Evolutionary conservation across 2,888 invertebrate genomes (phyloP), one percentile per base, ranked within the genome.

Genomic region (Ceriagrion tenellum): DNA sequence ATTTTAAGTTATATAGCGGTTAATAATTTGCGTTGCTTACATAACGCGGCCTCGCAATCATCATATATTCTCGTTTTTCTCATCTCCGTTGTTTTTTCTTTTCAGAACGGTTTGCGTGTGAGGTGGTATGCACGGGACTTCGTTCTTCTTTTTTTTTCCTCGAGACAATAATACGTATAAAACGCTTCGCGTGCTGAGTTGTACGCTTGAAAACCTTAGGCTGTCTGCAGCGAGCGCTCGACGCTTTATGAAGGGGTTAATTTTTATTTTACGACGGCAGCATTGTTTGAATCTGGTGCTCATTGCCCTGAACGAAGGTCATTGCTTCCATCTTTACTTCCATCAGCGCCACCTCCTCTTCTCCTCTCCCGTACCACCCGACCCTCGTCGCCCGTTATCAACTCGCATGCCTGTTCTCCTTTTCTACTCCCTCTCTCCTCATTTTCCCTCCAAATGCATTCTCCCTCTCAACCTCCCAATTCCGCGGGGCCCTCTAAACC

Each of bases 201-300:
- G 4, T n/a, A 23, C 69, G 23, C 69, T 69, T 3, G 69, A 23
- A 59, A 69, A 69, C 26, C 69, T 69, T 69, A 26, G 26, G 69
- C 69, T 69, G 69, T 69, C 69, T 69, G 69, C 69, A 26, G 69
- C 69, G 10, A 69, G n/a, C 26, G 69, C 69, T 69, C 69, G 8
- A n/a, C 69, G 26, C n/a, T 69, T 69, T 69, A 69, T 69, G 69
- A 69, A 26, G 69, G 69, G 69, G 26, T 69, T 69, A 47, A 47
- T 47, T 47, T 47, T 47, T 47, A 47, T 47, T 47, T 69, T 26
- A 69, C 69, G 69, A 69, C 69, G 69, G 69, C 69, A 69, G 69
- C 69, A 69, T 69, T 69, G 69, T 69, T 69, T 69, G 69, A 69
- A 69, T 69, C 69, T 69, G 26, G 69, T 69, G 69, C 69, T 69